Evolutionary conservation across 2,888 invertebrate species (phyloP).

Genomic region (Lottia scabra): DNA sequence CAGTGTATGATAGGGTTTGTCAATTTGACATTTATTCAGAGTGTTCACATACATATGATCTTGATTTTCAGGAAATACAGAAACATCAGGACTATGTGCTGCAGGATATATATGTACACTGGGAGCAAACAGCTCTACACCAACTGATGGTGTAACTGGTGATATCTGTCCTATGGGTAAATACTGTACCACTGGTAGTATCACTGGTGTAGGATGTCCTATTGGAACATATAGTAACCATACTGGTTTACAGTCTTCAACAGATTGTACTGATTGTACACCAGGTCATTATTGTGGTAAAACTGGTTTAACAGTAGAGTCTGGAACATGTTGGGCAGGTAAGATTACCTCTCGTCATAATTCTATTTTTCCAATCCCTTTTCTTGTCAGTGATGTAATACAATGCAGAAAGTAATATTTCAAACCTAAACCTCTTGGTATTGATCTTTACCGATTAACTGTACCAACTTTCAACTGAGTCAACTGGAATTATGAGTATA

Average conservation of each 20-base stretch:
- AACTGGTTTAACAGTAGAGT: conserved; percentile 56
- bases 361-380: no score
- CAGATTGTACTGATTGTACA: conserved; percentile 58
- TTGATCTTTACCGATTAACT: no score
- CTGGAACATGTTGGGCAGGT: conserved; percentile 64
- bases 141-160: conserved; percentile 60
- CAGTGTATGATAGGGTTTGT: no score
- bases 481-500: no score
- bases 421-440: no score
- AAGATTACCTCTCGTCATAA: conserved; percentile 23
- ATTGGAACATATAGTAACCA: conserved; percentile 59
- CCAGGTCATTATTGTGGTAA: conserved; percentile 61
- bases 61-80: conserved; percentile 54
- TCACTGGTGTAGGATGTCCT: conserved; percentile 56
- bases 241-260: conserved; percentile 46
- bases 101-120: conserved; percentile 60
- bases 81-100: conserved; percentile 54
- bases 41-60: no score
- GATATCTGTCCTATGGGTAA: conserved; percentile 58
- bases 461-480: no score
- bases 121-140: conserved; percentile 57
- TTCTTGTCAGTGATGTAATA: no score
- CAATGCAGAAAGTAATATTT: no score
- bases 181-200: conserved; percentile 58
- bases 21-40: no score